These are phyloP conservation scores for Phymorhynchus buccinoides DNA, from an alignment of 1,140 invertebrate species.

Conservation along the genomic window DNA sequence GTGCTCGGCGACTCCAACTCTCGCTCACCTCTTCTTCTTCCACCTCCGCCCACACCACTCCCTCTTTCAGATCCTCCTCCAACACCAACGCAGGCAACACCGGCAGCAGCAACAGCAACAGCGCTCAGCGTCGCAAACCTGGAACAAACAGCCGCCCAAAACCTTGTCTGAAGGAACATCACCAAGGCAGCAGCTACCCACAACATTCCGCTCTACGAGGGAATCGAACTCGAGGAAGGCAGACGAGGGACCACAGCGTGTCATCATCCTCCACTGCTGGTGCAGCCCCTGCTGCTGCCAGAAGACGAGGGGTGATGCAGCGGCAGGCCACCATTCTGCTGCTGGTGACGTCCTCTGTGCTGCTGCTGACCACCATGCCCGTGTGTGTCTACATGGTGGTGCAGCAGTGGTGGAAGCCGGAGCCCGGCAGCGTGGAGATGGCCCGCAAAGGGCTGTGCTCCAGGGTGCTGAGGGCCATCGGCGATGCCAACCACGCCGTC, in stretches of 20 bases:
- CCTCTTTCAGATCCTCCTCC: not conserved
- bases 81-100: not conserved
- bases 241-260: too few relatives aligned
- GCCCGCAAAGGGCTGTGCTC: not conserved
- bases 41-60: not conserved
- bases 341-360: conserved; percentile 31
- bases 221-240: too few relatives aligned
- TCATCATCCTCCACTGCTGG: too few relatives aligned
- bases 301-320: conserved; percentile 20
- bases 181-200: not conserved
- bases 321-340: conserved; percentile 36
- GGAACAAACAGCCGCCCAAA: too few relatives aligned
- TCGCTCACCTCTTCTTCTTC: conserved; percentile 11
- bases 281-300: conserved; percentile 13
- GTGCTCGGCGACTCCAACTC: not conserved
- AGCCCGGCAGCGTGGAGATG: not conserved
- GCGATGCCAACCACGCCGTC: conserved; percentile 63
- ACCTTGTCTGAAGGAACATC: not conserved
- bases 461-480: conserved; percentile 40
- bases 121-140: too few relatives aligned
- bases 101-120: not conserved
- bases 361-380: conserved; percentile 34
- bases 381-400: conserved; percentile 30
- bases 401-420: conserved; percentile 3
- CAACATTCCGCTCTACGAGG: not conserved